Evolutionary conservation across 2,888 invertebrate species (phyloP).

Genomic region (Siphlonurus alternatus): DNA sequence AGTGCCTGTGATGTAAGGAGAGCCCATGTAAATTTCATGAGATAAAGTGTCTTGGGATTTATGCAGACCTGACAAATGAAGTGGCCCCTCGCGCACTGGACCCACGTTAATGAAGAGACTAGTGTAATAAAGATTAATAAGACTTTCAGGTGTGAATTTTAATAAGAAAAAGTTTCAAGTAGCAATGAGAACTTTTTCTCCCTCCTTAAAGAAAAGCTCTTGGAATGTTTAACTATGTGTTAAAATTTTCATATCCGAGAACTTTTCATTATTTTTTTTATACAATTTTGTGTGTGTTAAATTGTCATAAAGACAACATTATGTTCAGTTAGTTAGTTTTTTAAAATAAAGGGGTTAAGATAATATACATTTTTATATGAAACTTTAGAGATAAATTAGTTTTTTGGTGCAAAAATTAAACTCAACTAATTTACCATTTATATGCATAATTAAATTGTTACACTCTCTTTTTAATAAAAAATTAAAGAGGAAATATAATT

Average conservation of each 20-base stretch:
- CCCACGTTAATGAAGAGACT: no score
- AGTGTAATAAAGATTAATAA: no score
- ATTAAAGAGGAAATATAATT: no score
- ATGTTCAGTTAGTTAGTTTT: not conserved
- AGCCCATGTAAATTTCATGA: no score
- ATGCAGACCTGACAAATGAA: not conserved
- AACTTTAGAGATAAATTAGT: not conserved
- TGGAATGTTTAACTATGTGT: not conserved
- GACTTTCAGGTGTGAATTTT: not conserved
- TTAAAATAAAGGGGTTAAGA: no score
- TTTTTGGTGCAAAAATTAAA: not conserved
- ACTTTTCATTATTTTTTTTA: not conserved
- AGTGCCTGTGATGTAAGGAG: no score
- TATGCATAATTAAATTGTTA: not conserved
- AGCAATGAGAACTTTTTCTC: not conserved
- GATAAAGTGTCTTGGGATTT: not conserved
- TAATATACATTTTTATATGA: not conserved
- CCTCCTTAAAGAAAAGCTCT: not conserved
- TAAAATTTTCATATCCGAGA: not conserved
- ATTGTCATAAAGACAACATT: not conserved
- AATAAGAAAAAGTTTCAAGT: not conserved
- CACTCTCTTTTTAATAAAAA: not conserved
- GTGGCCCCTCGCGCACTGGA: not conserved
- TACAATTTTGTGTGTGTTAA: not conserved
- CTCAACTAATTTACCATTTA: not conserved